phyloP scores from a whole-genome alignment of 2,113 vertebrate genomes.

The cat (Felis catus) region DNA sequence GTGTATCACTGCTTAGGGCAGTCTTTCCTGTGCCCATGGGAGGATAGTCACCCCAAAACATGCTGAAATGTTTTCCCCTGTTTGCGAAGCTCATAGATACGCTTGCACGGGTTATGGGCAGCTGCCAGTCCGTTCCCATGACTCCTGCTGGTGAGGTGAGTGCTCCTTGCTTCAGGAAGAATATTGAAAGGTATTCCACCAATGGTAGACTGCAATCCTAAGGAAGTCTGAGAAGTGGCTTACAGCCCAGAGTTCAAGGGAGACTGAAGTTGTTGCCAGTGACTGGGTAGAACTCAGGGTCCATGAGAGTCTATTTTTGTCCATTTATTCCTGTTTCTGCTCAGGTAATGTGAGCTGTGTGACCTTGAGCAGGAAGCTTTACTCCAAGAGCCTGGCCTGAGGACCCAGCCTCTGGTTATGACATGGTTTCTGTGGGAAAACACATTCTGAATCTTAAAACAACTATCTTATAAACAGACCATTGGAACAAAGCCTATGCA shows the following conservation, averaged over 20 bases:
- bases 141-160: neutral
- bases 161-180: neutral
- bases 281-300: neutral
- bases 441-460: neutral
- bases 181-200: neutral
- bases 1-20: neutral
- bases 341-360: neutral
- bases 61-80: neutral
- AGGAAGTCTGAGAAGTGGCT: neutral
- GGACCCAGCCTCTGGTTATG: neutral
- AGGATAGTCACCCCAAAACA: neutral
- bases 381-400: neutral
- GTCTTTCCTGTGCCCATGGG: neutral
- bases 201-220: neutral
- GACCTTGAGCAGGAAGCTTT: neutral
- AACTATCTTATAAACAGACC: neutral
- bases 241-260: neutral
- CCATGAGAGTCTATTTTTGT: slow-evolving; percentile 6
- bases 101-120: neutral
- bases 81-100: neutral
- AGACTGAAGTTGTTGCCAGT: neutral
- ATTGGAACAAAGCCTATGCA: neutral
- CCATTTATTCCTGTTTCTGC: neutral
- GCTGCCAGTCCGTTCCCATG: neutral
- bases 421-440: slow-evolving; percentile 15